A percentile compares a stretch with the other conserved stretches of the same genome.
Conservation (phyloP, 2,113 vertebrate genomes). For the Mugil cephalus region DNA sequence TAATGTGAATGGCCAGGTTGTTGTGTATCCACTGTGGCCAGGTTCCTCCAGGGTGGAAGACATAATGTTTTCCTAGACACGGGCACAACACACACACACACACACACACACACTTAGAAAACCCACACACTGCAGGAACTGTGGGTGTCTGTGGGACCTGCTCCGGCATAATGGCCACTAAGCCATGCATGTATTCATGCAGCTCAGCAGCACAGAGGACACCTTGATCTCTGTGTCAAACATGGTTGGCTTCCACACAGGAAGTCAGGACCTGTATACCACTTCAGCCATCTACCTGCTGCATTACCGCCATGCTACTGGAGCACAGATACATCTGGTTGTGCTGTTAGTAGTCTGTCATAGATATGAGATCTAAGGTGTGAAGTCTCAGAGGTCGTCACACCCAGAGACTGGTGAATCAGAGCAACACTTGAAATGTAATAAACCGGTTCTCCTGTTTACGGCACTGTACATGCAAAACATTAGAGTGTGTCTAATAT, state of each 20-base stretch:
- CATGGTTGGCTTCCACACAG: constrained; percentile 29
- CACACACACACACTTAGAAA: constrained; percentile 11
- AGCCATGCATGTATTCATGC: constrained; percentile 72
- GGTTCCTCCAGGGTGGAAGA: constrained; percentile 29
- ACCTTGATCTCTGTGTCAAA: constrained; percentile 52
- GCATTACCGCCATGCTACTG: neutral
- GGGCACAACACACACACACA: constrained; percentile 4
- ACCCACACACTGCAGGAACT: constrained; percentile 19
- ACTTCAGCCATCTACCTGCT: constrained; percentile 14
- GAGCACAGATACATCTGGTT: neutral
- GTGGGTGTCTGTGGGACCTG: constrained; percentile 38
- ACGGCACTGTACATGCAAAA: too few species aligned
- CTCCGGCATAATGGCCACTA: constrained; percentile 56
- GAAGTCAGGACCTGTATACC: constrained; percentile 34
- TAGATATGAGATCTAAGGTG: too few species aligned
- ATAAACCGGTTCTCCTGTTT: too few species aligned
- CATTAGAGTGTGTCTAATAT: too few species aligned
- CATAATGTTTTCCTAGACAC: constrained; percentile 28
- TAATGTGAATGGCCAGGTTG: constrained; percentile 29
- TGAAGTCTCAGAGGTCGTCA: too few species aligned
- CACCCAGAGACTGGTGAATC: too few species aligned
- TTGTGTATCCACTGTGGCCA: neutral
- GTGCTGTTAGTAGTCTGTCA: neutral
- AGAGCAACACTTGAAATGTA: too few species aligned
- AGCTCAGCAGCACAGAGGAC: constrained; percentile 53